Evolutionary conservation across 2,797 vertebrate genomes (phyloP), one percentile per base, ranked within the genome.

Genomic region (Lepilemur septentrionalis): DNA sequence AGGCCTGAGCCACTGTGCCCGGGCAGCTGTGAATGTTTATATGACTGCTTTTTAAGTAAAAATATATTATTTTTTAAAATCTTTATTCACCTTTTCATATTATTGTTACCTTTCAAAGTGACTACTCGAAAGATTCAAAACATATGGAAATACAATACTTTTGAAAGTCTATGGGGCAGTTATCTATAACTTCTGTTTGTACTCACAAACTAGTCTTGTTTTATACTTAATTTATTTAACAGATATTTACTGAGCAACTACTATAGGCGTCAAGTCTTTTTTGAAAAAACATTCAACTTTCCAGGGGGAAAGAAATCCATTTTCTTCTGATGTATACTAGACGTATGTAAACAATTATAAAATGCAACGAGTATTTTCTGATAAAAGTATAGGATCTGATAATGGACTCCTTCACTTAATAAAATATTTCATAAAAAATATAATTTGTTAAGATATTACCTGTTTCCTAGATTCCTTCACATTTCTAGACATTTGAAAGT

Each of bases 111-210:
- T 97, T 97, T 85, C 73, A 92, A 95, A 95, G 89, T 65, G 86
- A 97, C 92, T 52, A 93, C 91, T 97, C 15, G 76, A 38, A 96
- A 97, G 92, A 97, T 76, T 38, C 46, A 93, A 28, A 88, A 95
- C 35, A 95, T 67, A 82, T 67, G 82, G 38, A 97, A 98, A 97
- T 78, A 97, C 67, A 97, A 97, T 89, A 80, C 63, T 97, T 90
- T 78, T 73, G 18, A 97, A 92, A 92, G 48, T 93, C 48, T 97
- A 93, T 65, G 79, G 87, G 79, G 87, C 90, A 97, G 93, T 92
- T 79, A 91, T 35, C 63, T 92, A 57, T 80, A 97, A 93, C 97
- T 96, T 93, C 73, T 97, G 41, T 95, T 97, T 95, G 86, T 95
- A 95, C 48, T 41, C 83, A 96, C 72, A 95, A 98, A 98, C 91